These are phyloP conservation scores for Muscicapa comitata DNA, from an alignment of 2,797 vertebrate genomes.

Conservation along the genomic window DNA sequence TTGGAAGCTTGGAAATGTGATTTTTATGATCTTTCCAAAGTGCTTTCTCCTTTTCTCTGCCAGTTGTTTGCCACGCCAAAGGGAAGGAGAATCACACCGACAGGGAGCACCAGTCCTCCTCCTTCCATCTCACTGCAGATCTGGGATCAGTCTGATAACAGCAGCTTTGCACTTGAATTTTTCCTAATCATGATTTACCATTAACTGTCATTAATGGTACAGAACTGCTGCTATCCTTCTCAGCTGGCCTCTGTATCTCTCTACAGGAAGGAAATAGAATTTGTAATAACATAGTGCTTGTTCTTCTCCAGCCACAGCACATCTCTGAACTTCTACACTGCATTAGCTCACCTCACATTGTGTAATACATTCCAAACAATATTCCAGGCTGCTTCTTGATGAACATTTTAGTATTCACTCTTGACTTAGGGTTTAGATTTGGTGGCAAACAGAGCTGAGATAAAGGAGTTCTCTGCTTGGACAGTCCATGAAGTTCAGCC, in stretches of 20 bases:
- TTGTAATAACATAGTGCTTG: background rate
- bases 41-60: background rate
- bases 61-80: background rate
- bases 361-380: background rate
- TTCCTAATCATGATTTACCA: background rate
- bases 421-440: slow-evolving; percentile 52
- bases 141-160: background rate
- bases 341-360: slow-evolving; percentile 17
- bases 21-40: background rate
- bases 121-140: background rate
- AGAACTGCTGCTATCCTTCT: background rate
- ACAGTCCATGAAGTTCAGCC: background rate
- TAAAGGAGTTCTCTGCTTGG: background rate
- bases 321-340: slow-evolving; percentile 39
- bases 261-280: background rate
- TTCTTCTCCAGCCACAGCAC: background rate
- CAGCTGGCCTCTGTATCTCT: background rate
- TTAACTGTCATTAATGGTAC: background rate
- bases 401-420: slow-evolving; percentile 47
- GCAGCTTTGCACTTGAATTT: background rate
- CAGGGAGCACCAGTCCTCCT: background rate
- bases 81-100: background rate
- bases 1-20: background rate
- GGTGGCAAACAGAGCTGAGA: background rate
- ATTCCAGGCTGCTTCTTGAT: slow-evolving; percentile 9